Conservation (phyloP, 2,113 vertebrate genomes). For the Eublepharis macularius region DNA sequence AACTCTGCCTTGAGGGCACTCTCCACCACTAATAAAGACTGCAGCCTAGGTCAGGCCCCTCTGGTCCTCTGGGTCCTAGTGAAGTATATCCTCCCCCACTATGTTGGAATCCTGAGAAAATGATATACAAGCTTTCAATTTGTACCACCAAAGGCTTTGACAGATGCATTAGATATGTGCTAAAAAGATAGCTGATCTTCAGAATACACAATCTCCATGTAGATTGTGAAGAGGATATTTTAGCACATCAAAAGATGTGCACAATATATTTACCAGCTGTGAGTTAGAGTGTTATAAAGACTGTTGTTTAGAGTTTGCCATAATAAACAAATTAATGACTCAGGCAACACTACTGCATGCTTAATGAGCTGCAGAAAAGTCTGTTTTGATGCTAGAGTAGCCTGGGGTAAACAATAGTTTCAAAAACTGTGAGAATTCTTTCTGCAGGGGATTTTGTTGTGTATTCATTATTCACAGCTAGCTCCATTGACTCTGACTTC, state of each 20-base stretch:
- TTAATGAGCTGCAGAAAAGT: conserved; percentile 37
- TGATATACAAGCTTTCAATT: background rate
- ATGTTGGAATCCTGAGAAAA: background rate
- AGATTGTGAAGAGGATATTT: background rate
- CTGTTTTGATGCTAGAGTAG: background rate
- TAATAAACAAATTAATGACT: conserved; percentile 49
- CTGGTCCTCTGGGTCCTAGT: too few species aligned
- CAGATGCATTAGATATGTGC: background rate
- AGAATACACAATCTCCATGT: background rate
- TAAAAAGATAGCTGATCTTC: background rate
- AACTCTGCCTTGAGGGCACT: too few species aligned
- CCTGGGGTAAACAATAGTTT: background rate
- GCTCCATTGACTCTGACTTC: background rate
- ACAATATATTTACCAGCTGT: background rate
- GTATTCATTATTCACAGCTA: background rate
- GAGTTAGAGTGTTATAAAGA: conserved; percentile 1
- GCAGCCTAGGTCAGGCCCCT: too few species aligned
- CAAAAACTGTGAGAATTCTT: background rate
- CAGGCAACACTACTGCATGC: conserved; percentile 18
- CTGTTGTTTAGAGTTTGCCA: conserved; percentile 35
- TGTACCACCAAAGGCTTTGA: background rate
- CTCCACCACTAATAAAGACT: too few species aligned
- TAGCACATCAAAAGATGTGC: conserved; percentile 4
- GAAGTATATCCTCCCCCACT: too few species aligned
- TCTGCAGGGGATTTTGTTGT: background rate